Evolutionary conservation across 2,888 invertebrate species (phyloP).

Genomic region (Eupithecia dodoneata): DNA sequence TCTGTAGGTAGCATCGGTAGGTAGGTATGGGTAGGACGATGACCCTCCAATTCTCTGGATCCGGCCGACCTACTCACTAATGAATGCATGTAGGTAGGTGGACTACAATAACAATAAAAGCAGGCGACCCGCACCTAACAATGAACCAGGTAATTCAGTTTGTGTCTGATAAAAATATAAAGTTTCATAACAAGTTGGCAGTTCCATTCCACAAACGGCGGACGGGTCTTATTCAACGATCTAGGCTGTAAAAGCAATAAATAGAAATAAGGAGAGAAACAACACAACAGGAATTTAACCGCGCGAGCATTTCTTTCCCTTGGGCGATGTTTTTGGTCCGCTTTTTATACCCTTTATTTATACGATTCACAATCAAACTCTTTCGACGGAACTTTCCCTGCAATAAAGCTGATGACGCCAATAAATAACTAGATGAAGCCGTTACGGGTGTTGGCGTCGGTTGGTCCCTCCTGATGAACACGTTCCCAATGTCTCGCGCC

Average conservation of each 20-base stretch:
- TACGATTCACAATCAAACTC: constrained; percentile 38
- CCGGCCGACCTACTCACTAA: neutral
- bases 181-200: constrained; percentile 35
- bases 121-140: neutral
- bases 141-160: neutral
- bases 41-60: neutral
- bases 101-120: neutral
- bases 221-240: constrained; percentile 29
- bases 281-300: constrained; percentile 35
- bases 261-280: constrained; percentile 42
- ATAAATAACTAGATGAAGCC: constrained; percentile 43
- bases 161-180: constrained; percentile 30
- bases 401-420: constrained; percentile 40
- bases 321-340: constrained; percentile 50
- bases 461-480: constrained; percentile 46
- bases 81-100: neutral
- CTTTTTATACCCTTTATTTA: constrained; percentile 43
- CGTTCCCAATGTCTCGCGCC: constrained; percentile 39
- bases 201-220: constrained; percentile 35
- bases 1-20: neutral
- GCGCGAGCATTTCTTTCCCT: constrained; percentile 43
- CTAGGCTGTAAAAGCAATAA: constrained; percentile 39
- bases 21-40: constrained; percentile 8
- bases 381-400: constrained; percentile 41
- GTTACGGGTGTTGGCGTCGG: constrained; percentile 42